Conservation (phyloP, 2,113 vertebrate genomes). For the Onychostruthus taczanowskii region DNA sequence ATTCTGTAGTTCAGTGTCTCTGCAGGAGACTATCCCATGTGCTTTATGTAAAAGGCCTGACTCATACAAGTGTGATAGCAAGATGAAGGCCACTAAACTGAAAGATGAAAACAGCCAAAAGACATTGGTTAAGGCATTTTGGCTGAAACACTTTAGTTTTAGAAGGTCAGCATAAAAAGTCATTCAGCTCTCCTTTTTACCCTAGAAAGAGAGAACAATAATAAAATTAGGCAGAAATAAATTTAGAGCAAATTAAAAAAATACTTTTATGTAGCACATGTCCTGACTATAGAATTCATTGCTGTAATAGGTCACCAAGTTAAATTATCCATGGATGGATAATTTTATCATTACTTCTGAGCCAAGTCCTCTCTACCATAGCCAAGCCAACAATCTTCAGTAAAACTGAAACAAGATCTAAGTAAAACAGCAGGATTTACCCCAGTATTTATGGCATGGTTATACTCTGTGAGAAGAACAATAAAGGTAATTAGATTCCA, state of each 20-base stretch:
- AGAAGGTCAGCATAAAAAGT: slow-evolving; percentile 38
- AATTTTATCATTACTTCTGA: neutral
- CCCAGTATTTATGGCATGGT: neutral
- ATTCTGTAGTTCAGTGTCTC: neutral
- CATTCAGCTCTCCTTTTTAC: slow-evolving; percentile 26
- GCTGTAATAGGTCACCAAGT: slow-evolving; percentile 31
- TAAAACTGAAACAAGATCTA: neutral
- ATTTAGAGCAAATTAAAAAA: slow-evolving; percentile 52
- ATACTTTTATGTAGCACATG: slow-evolving; percentile 29
- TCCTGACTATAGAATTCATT: slow-evolving; percentile 12
- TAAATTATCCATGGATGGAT: neutral
- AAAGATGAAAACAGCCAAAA: neutral
- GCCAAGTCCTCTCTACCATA: neutral
- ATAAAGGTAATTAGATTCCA: neutral
- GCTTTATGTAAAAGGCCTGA: slow-evolving; percentile 5
- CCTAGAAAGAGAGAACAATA: slow-evolving; percentile 43
- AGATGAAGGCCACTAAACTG: neutral
- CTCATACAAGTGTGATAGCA: slow-evolving; percentile 2
- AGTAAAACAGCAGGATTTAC: neutral
- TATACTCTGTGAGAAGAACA: neutral
- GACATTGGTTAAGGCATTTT: neutral
- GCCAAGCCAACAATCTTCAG: neutral
- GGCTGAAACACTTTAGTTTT: neutral
- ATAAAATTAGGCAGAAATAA: slow-evolving; percentile 45
- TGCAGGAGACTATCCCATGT: neutral